phyloP scores from a whole-genome alignment of 2,888 invertebrate genomes.

The Phasia obesa region DNA sequence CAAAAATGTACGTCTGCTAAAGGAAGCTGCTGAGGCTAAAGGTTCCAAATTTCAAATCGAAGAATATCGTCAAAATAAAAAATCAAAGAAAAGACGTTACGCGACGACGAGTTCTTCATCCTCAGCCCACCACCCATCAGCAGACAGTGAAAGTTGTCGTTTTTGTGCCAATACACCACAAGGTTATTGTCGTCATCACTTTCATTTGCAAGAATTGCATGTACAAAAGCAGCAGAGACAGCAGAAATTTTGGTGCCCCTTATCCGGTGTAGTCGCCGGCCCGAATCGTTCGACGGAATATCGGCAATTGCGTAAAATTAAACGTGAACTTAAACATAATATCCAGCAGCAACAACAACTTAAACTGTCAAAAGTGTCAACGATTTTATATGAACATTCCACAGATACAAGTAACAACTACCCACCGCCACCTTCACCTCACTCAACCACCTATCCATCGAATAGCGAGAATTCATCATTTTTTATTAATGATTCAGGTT shows the following conservation, averaged over 20 bases:
- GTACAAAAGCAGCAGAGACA: slow-evolving; percentile 73
- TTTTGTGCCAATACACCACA: slow-evolving; percentile 81
- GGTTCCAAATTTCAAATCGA: slow-evolving; percentile 60
- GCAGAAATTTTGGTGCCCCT: slow-evolving; percentile 69
- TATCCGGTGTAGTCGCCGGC: slow-evolving; percentile 58
- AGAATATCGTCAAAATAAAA: slow-evolving; percentile 61
- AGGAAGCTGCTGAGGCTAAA: slow-evolving; percentile 78
- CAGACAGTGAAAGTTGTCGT: slow-evolving; percentile 75
- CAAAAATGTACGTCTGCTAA: slow-evolving; percentile 79
- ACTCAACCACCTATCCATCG: background rate
- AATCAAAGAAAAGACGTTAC: slow-evolving; percentile 73
- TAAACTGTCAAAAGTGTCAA: slow-evolving; percentile 54
- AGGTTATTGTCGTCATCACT: slow-evolving; percentile 81
- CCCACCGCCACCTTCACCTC: slow-evolving; percentile 7
- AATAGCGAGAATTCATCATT: slow-evolving; percentile 40
- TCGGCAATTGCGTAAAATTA: slow-evolving; percentile 75
- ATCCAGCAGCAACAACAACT: slow-evolving; percentile 73
- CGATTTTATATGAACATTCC: slow-evolving; percentile 25
- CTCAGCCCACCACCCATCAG: slow-evolving; percentile 60
- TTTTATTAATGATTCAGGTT: slow-evolving; percentile 55
- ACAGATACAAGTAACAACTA: slow-evolving; percentile 6
- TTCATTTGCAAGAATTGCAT: slow-evolving; percentile 77
- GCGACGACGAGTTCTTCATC: slow-evolving; percentile 55
- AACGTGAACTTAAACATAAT: slow-evolving; percentile 77
- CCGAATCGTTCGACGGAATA: slow-evolving; percentile 74